Base-by-base conservation (phyloP, 2,888 invertebrate genomes). In the Drepana falcataria region DNA sequence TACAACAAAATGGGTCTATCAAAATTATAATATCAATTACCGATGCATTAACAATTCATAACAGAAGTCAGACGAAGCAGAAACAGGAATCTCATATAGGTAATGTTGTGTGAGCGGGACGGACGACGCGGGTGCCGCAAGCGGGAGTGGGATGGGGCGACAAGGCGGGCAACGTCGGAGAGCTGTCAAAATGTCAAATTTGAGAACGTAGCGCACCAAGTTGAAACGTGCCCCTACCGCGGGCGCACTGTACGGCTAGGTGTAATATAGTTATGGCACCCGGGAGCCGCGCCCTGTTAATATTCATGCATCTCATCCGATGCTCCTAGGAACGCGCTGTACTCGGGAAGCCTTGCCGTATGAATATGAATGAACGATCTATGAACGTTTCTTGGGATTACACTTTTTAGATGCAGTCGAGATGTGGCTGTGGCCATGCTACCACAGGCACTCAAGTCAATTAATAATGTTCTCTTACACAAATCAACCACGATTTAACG, bases 141-240 rank as follows among this genome's bases (percentile, higher is more conserved):
- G 59, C 73, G 57, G 71, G 53, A 74, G 73, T 74, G 71, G 75
- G 73, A 68, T 66, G 61, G 78, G 75, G 75, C 71, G 79, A 75
- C 75, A 81, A 82, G 81, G 81, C 82, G 76, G 79, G 83, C 81
- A 82, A 81, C 88, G 89, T 88, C 89, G 90, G 89, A 85, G 89
- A 86, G 83, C 91, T 91, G 91, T 91, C 91, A 91, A 91, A 91
- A 91, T 86, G 91, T 91, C 91, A 91, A 91, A 91, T 91, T 91
- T 91, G 89, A 85, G 89, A 83, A 88, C 88, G 83, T 81, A 79
- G 85, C 87, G 85, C 83, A 70, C 76, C 83, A 87, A 90, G 85
- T 90, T 89, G 88, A 89, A 89, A 88, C 89, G 90, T 87, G 89
- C 88, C 85, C 83, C 85, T 81, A 82, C 84, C 80, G 84, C 77